Conservation (phyloP, 1,140 invertebrate species). For the Oryctes rhinoceros region DNA sequence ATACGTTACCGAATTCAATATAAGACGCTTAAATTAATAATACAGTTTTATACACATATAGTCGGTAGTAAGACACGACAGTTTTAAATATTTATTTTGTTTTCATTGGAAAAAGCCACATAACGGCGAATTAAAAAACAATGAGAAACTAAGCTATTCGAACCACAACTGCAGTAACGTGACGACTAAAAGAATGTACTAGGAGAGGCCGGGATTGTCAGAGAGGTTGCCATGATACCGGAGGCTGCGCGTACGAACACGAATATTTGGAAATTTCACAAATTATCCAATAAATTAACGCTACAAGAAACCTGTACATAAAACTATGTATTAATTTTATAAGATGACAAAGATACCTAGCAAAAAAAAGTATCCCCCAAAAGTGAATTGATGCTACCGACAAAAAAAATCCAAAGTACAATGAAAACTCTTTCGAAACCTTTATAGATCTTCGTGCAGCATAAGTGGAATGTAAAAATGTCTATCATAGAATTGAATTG, state of each 20-base stretch:
- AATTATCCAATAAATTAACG: neutral
- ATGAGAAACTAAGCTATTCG: slow-evolving; percentile 41
- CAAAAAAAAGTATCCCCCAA: neutral
- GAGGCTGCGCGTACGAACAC: slow-evolving; percentile 37
- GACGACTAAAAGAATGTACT: slow-evolving; percentile 28
- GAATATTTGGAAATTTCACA: neutral
- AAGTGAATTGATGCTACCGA: neutral
- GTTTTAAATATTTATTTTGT: neutral
- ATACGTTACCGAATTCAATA: slow-evolving; percentile 17
- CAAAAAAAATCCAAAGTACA: neutral
- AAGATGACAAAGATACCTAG: neutral
- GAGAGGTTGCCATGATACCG: slow-evolving; percentile 40
- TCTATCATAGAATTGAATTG: neutral
- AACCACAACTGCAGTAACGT: slow-evolving; percentile 39
- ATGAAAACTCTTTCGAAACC: too few species aligned
- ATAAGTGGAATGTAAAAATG: too few species aligned
- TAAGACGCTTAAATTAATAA: slow-evolving; percentile 7
- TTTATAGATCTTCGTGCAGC: too few species aligned
- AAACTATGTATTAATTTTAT: neutral
- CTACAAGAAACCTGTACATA: neutral
- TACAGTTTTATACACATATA: neutral
- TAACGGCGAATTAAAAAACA: slow-evolving; percentile 38
- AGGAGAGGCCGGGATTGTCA: slow-evolving; percentile 37
- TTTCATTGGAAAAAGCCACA: slow-evolving; percentile 32
- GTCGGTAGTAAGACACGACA: neutral